A percentile compares a stretch with the other conserved stretches of the same genome.
Conservation (phyloP, 1,140 invertebrate species). For the Atta texana region DNA sequence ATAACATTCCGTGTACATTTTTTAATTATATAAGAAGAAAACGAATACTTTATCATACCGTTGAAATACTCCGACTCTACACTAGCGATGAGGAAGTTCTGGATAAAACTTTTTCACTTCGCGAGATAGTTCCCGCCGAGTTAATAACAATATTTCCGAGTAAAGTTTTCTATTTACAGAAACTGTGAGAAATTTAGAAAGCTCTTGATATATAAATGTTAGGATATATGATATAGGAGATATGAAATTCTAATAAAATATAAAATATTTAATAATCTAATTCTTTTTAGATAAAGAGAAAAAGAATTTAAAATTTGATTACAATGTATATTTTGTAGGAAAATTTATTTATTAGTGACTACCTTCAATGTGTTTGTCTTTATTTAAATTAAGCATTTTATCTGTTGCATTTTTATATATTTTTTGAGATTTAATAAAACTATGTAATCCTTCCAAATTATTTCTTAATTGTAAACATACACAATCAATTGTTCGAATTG, state of each 20-base stretch:
- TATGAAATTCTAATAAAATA: background rate
- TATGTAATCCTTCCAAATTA: background rate
- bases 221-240: too few species aligned
- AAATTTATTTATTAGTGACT: constrained; percentile 2
- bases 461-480: background rate
- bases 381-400: background rate
- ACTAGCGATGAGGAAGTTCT: constrained; percentile 60
- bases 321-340: background rate
- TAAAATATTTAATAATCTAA: constrained; percentile 23
- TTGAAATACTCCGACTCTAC: constrained; percentile 43
- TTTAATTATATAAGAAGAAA: constrained; percentile 60
- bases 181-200: constrained; percentile 59
- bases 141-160: constrained; percentile 66
- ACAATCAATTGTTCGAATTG: constrained; percentile 12
- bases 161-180: constrained; percentile 68
- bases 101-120: constrained; percentile 65
- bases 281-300: background rate
- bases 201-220: constrained; percentile 48
- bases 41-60: constrained; percentile 58
- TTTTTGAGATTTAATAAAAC: background rate
- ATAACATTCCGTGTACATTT: background rate
- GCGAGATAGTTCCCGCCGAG: constrained; percentile 64
- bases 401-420: background rate
- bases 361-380: background rate
- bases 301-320: background rate